phyloP scores from a whole-genome alignment of 2,797 vertebrate genomes.

The Cuculus canorus region DNA sequence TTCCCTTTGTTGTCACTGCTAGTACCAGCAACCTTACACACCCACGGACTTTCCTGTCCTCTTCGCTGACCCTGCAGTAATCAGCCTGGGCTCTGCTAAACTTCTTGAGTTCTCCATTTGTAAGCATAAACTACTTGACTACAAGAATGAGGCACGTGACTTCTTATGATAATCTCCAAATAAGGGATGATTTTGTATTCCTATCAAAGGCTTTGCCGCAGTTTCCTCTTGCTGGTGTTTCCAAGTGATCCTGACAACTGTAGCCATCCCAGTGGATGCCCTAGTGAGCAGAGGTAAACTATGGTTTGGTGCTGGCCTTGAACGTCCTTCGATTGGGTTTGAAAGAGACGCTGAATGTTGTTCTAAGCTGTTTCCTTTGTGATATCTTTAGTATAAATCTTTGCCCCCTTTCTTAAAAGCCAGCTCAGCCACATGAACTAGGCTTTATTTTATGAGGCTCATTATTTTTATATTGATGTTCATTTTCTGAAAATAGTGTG shows the following conservation, averaged over 20 bases:
- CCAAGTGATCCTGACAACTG: neutral
- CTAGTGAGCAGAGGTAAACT: neutral
- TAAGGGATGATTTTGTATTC: neutral
- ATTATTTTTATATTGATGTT: conserved; percentile 79
- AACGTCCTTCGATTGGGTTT: conserved; percentile 33
- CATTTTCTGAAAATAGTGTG: conserved; percentile 76
- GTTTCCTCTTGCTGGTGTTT: neutral
- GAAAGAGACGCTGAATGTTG: conserved; percentile 57
- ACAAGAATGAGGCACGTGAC: neutral
- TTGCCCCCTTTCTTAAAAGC: conserved; percentile 70
- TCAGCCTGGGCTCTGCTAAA: neutral
- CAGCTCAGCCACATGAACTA: conserved; percentile 66
- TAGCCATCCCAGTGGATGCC: neutral
- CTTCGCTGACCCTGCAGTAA: neutral
- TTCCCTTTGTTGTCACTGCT: neutral
- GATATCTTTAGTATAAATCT: conserved; percentile 67
- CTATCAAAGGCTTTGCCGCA: neutral
- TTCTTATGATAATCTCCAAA: neutral
- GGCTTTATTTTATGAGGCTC: conserved; percentile 73
- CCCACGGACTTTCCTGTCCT: neutral
- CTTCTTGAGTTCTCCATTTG: neutral
- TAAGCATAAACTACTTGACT: neutral
- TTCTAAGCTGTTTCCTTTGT: conserved; percentile 69
- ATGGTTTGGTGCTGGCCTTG: conserved; percentile 1
- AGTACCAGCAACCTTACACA: neutral